phyloP scores from a whole-genome alignment of 2,888 invertebrate genomes.

The Protonemura montana region DNA sequence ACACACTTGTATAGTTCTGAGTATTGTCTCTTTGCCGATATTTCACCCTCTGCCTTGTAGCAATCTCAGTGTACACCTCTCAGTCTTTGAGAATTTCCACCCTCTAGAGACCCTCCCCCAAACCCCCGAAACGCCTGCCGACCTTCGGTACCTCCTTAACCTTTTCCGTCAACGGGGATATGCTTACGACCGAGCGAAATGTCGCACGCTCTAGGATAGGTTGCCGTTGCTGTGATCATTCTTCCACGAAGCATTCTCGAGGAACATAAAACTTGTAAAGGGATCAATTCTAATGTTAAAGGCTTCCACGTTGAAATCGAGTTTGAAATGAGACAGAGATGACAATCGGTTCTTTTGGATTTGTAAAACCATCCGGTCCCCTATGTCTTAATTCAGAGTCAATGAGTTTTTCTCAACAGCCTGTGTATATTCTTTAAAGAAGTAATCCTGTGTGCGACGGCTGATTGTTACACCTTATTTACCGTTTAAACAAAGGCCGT shows the following conservation, averaged over 20 bases:
- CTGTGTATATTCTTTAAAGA: neutral
- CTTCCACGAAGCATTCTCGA: neutral
- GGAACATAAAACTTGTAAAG: neutral
- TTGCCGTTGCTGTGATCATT: constrained; percentile 15
- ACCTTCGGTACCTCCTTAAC: constrained; percentile 28
- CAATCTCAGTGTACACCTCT: constrained; percentile 20
- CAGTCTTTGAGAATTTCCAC: neutral
- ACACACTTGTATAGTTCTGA: constrained; percentile 22
- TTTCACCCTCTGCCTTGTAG: constrained; percentile 19
- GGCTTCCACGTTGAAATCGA: neutral
- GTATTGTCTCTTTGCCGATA: constrained; percentile 24
- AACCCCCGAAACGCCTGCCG: neutral
- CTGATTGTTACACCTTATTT: neutral
- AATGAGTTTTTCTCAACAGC: neutral
- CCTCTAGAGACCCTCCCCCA: neutral
- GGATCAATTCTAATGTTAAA: constrained; percentile 3
- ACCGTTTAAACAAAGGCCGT: too few relatives aligned
- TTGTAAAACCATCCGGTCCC: neutral
- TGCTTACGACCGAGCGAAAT: constrained; percentile 32
- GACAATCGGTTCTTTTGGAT: neutral
- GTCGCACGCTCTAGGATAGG: constrained; percentile 15
- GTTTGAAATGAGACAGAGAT: neutral
- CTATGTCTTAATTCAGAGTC: neutral
- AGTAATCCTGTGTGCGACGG: neutral
- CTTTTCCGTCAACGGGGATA: constrained; percentile 13